Evolutionary conservation across 1,140 invertebrate genomes (phyloP).

Genomic region (Cyclargus thomasi): DNA sequence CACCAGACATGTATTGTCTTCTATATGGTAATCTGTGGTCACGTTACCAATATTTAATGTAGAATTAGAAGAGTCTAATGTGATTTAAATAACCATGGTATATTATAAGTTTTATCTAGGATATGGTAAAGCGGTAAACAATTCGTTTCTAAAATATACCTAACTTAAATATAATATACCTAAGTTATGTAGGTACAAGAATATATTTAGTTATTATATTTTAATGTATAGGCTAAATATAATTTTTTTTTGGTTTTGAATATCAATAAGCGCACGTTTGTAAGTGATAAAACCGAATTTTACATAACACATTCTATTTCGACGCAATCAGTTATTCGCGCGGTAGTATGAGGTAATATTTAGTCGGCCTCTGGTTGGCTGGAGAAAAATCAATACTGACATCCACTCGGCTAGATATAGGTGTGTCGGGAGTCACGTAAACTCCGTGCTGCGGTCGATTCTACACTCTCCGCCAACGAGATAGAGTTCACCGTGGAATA

Average conservation of each 20-base stretch:
- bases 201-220: too few species aligned
- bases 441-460: neutral
- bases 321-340: conserved; percentile 14
- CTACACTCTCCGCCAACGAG: neutral
- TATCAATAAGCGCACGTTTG: neutral
- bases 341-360: conserved; percentile 27
- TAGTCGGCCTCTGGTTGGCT: conserved; percentile 35
- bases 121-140: too few species aligned
- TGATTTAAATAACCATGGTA: neutral
- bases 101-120: too few species aligned
- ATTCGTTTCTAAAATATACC: too few species aligned
- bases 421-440: conserved; percentile 14
- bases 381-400: conserved; percentile 42
- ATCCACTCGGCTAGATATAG: conserved; percentile 21
- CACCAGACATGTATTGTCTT: conserved; percentile 30
- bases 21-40: conserved; percentile 25
- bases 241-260: neutral
- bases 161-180: too few species aligned
- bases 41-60: conserved; percentile 19
- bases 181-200: too few species aligned
- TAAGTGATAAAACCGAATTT: conserved; percentile 2
- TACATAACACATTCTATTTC: conserved; percentile 19
- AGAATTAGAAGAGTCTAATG: neutral
- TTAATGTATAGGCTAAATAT: neutral
- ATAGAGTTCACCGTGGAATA: neutral